phyloP scores from a whole-genome alignment of 2,888 invertebrate species.

The Plusia festucae region DNA sequence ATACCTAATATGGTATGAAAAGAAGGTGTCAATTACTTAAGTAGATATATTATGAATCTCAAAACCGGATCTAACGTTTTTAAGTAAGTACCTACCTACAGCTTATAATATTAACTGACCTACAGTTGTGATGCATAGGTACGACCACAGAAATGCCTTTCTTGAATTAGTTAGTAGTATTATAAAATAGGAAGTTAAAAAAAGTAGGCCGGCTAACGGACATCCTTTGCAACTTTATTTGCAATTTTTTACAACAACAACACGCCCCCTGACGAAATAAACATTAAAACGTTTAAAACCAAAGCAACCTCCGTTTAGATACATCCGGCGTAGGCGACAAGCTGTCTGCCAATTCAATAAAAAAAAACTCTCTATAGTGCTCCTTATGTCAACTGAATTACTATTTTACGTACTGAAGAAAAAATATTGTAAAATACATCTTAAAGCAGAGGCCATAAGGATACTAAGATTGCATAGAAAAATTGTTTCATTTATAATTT shows the following conservation, averaged over 20 bases:
- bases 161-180: too few species aligned
- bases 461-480: constrained; percentile 34
- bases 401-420: constrained; percentile 23
- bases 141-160: too few species aligned
- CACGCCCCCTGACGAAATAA: constrained; percentile 9
- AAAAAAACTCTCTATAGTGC: constrained; percentile 63
- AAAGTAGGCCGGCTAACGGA: too few species aligned
- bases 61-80: too few species aligned
- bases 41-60: too few species aligned
- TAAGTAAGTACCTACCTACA: too few species aligned
- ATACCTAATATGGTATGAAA: too few species aligned
- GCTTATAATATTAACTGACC: too few species aligned
- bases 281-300: constrained; percentile 11
- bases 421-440: constrained; percentile 33
- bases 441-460: constrained; percentile 44
- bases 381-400: constrained; percentile 63
- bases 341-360: constrained; percentile 70
- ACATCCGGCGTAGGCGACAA: constrained; percentile 79
- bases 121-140: too few species aligned
- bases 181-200: too few species aligned
- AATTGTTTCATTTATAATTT: constrained; percentile 67
- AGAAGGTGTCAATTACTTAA: too few species aligned
- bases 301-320: constrained; percentile 33
- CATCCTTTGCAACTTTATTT: not conserved
- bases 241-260: constrained; percentile 19